Percentiles rank a stretch among this genome's conserved stretches.
Evolutionary conservation across 1,140 invertebrate species (phyloP).

Genomic region (Dendroctonus ponderosae): DNA sequence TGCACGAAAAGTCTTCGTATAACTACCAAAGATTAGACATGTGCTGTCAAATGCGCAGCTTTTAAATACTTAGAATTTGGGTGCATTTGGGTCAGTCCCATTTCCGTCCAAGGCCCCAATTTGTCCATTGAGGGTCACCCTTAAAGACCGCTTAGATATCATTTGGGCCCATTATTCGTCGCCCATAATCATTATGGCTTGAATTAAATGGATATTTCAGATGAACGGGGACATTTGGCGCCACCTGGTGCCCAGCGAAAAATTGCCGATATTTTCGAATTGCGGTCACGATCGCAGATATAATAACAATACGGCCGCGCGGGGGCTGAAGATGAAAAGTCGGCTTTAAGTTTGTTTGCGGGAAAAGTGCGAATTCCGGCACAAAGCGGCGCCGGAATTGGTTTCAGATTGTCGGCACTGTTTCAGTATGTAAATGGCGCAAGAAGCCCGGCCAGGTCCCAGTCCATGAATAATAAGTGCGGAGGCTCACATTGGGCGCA

Average conservation of each 20-base stretch:
- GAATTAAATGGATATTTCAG: background rate
- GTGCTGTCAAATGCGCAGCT: too few species aligned
- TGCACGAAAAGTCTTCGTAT: too few species aligned
- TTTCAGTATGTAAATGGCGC: slow-evolving; percentile 50
- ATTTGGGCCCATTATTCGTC: too few species aligned
- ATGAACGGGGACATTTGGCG: background rate
- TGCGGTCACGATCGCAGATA: slow-evolving; percentile 1
- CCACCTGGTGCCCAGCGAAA: background rate
- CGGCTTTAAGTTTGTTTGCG: slow-evolving; percentile 23
- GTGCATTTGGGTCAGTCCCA: too few species aligned
- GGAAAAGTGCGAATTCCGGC: slow-evolving; percentile 25
- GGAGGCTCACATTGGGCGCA: too few species aligned
- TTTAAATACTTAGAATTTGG: too few species aligned
- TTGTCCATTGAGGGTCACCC: background rate
- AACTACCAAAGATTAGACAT: too few species aligned
- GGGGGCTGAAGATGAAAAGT: slow-evolving; percentile 25
- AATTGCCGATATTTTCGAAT: background rate
- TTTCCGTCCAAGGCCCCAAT: background rate
- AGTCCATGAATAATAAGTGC: slow-evolving; percentile 48
- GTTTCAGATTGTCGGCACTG: slow-evolving; percentile 43
- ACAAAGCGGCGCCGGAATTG: slow-evolving; percentile 40
- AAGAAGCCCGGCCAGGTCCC: slow-evolving; percentile 47
- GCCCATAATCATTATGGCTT: background rate
- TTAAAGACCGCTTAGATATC: background rate
- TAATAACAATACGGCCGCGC: slow-evolving; percentile 4